Percentiles rank a stretch among this genome's conserved stretches.
Evolutionary conservation across 2,797 vertebrate species (phyloP).

Genomic region (Diceros bicornis): DNA sequence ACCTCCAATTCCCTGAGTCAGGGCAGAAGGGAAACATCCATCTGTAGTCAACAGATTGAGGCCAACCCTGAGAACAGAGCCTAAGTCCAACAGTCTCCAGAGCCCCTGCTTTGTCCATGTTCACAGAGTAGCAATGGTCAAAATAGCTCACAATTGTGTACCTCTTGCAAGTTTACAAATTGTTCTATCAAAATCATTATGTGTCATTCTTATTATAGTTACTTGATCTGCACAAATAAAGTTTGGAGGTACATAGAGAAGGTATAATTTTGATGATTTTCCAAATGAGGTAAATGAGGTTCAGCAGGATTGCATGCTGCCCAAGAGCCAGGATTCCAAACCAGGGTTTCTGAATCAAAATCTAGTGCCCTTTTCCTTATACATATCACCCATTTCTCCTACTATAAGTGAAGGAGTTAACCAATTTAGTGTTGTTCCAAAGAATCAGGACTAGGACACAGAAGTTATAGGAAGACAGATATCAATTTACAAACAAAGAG

Average conservation of each 20-base stretch:
- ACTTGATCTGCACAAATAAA: not conserved
- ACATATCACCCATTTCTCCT: not conserved
- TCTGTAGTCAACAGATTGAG: not conserved
- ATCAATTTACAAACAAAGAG: not conserved
- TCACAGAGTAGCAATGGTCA: not conserved
- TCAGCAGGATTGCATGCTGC: not conserved
- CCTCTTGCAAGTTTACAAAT: not conserved
- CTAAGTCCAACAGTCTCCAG: not conserved
- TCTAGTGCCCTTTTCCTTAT: not conserved
- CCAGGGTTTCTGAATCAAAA: constrained; percentile 15
- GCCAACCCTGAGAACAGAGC: not conserved
- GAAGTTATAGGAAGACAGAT: not conserved
- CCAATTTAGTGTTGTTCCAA: not conserved
- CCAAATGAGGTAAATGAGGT: not conserved
- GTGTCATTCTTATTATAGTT: not conserved
- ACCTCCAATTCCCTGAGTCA: not conserved
- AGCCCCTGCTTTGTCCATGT: not conserved
- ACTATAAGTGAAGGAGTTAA: not conserved
- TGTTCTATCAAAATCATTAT: not conserved
- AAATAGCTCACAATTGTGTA: not conserved
- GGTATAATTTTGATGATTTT: not conserved
- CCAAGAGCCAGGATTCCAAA: not conserved
- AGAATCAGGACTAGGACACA: not conserved
- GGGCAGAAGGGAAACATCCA: not conserved
- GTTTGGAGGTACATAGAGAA: not conserved